These are phyloP conservation scores for Pseudomyrmex sp. DNA, from an alignment of 1,140 invertebrate genomes.

Conservation along the genomic window DNA sequence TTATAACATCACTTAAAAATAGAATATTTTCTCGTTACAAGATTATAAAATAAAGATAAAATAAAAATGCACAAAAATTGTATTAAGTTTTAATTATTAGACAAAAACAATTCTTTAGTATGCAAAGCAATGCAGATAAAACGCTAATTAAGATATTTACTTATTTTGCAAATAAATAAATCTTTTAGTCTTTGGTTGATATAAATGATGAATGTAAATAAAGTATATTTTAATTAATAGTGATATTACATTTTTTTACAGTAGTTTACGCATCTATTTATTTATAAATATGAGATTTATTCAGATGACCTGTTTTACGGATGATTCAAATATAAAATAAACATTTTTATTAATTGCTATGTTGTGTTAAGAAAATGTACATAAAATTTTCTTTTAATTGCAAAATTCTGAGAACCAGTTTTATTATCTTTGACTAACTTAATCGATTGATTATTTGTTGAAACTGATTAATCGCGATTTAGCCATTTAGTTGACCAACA, in stretches of 20 bases:
- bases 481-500: no score
- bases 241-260: constrained; percentile 78
- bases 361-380: constrained; percentile 55
- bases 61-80: background rate
- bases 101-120: background rate
- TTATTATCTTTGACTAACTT: no score
- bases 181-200: background rate
- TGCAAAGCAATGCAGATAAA: background rate
- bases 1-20: no score
- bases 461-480: no score
- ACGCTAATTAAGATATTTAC: constrained; percentile 16
- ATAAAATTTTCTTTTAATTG: constrained; percentile 47
- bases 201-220: constrained; percentile 72
- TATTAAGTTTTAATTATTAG: background rate
- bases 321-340: constrained; percentile 48
- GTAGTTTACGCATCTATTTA: constrained; percentile 41
- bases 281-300: constrained; percentile 58
- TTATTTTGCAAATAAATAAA: background rate
- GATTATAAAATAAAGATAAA: no score
- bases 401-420: background rate
- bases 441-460: no score
- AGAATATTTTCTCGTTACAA: no score
- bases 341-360: constrained; percentile 51
- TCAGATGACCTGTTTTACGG: constrained; percentile 26
- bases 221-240: constrained; percentile 77